Percentiles rank a stretch among this genome's conserved stretches.
Evolutionary conservation across 2,888 invertebrate species (phyloP).

Genomic region (Notocelia uddmanniana): DNA sequence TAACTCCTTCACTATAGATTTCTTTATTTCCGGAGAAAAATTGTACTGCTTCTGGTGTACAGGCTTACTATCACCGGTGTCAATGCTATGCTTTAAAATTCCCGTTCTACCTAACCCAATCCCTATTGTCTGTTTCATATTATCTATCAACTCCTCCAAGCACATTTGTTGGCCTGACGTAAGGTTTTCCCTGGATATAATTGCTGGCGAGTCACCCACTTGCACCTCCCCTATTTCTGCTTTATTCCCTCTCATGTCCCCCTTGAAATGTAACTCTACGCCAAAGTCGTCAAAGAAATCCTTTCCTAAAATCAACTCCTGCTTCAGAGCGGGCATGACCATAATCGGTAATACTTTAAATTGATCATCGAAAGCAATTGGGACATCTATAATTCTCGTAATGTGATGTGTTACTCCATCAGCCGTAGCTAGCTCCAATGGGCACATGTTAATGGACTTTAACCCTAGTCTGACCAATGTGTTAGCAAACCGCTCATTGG

Average conservation of each 20-base stretch:
- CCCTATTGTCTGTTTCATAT: constrained; percentile 26
- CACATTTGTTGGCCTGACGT: background rate
- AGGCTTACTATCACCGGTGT: constrained; percentile 14
- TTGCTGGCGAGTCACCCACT: background rate
- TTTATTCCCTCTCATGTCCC: background rate
- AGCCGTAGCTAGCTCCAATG: no score
- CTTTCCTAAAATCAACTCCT: constrained; percentile 41
- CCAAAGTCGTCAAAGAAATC: constrained; percentile 43
- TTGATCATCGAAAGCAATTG: constrained; percentile 27
- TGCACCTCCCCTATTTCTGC: background rate
- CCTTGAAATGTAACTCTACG: constrained; percentile 17
- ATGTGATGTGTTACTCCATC: no score
- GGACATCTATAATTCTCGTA: no score
- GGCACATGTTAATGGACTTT: constrained; percentile 20
- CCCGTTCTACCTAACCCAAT: constrained; percentile 41
- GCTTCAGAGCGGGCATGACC: constrained; percentile 30
- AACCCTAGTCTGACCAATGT: constrained; percentile 26
- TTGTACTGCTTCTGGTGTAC: constrained; percentile 40
- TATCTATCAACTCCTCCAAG: constrained; percentile 16
- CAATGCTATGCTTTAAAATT: constrained; percentile 7
- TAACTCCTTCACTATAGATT: constrained; percentile 29
- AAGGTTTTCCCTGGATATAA: constrained; percentile 11
- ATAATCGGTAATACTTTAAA: constrained; percentile 34
- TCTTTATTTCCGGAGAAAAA: constrained; percentile 32
- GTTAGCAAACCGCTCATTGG: constrained; percentile 21